Evolutionary conservation across 37 sponge, comb jelly and placozoan species (phyloP).

Genomic region (Eunapius fragilis): DNA sequence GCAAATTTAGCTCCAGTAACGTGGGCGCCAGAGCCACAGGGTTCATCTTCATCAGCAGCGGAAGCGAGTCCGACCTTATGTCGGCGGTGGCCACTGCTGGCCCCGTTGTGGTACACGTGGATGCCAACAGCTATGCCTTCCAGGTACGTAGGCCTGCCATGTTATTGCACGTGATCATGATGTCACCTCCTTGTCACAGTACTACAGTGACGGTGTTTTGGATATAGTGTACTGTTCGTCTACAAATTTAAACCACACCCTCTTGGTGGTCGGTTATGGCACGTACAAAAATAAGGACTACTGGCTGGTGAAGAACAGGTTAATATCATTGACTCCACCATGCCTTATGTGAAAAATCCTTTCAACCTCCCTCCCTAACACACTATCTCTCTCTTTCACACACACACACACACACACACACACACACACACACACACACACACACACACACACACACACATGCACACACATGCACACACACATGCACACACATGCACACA

Average conservation of each 20-base stretch:
- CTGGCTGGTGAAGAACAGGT: background rate
- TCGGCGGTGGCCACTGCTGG: slow-evolving; percentile 84
- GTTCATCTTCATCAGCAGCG: slow-evolving; percentile 30
- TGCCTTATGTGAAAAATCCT: background rate
- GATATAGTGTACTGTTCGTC: background rate
- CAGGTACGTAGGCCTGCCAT: slow-evolving; percentile 47
- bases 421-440: background rate
- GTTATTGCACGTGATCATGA: background rate
- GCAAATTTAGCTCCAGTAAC: slow-evolving; percentile 36
- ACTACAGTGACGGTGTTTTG: background rate
- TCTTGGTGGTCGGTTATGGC: background rate
- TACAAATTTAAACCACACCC: background rate
- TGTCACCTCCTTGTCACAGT: background rate
- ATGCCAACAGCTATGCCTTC: slow-evolving; percentile 74
- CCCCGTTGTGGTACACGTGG: slow-evolving; percentile 77
- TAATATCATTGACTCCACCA: background rate
- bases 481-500: too few relatives aligned
- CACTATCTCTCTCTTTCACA: background rate
- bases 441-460: too few relatives aligned
- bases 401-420: background rate
- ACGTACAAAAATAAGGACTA: background rate
- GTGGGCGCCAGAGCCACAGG: slow-evolving; percentile 59
- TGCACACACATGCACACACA: too few relatives aligned
- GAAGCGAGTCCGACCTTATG: slow-evolving; percentile 77
- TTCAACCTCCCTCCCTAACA: too few relatives aligned